These are phyloP conservation scores for Phytoseiulus persimilis DNA, from an alignment of 2,888 invertebrate genomes.

Conservation along the genomic window DNA sequence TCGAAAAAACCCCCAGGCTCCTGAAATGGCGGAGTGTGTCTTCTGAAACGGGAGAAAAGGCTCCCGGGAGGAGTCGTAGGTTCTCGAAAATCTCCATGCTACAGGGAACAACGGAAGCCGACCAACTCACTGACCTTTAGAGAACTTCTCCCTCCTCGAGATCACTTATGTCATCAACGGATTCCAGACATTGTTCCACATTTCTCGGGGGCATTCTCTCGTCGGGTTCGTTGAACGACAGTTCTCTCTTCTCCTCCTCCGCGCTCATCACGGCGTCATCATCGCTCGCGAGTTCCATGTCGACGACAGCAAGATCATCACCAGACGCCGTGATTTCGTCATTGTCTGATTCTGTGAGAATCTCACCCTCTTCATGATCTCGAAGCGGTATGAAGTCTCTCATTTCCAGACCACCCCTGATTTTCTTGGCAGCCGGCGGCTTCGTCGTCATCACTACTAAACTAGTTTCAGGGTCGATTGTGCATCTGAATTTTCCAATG, in stretches of 20 bases:
- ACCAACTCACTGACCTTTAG: not conserved
- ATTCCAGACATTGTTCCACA: not conserved
- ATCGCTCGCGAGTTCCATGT: slow-evolving; percentile 29
- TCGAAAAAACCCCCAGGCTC: not conserved
- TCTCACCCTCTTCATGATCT: slow-evolving; percentile 23
- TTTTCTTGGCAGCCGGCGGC: not conserved
- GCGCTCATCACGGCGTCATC: not conserved
- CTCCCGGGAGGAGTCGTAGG: not conserved
- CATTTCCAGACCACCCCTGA: too few relatives aligned
- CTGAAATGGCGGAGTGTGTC: not conserved
- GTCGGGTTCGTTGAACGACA: not conserved
- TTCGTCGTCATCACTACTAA: not conserved
- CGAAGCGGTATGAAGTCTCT: slow-evolving; percentile 10
- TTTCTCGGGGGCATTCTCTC: not conserved
- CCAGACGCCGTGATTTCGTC: not conserved
- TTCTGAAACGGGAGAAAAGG: not conserved
- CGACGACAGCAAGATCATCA: slow-evolving; percentile 17
- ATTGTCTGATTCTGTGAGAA: not conserved
- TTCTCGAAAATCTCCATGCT: not conserved
- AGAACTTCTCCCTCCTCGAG: slow-evolving; percentile 33
- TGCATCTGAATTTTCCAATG: not conserved
- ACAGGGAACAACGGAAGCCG: not conserved
- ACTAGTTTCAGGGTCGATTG: not conserved
- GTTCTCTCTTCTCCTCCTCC: not conserved
- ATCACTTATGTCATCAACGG: slow-evolving; percentile 29